These are phyloP conservation scores for Chrysoperla carnea DNA, from an alignment of 1,140 invertebrate species.

Conservation along the genomic window DNA sequence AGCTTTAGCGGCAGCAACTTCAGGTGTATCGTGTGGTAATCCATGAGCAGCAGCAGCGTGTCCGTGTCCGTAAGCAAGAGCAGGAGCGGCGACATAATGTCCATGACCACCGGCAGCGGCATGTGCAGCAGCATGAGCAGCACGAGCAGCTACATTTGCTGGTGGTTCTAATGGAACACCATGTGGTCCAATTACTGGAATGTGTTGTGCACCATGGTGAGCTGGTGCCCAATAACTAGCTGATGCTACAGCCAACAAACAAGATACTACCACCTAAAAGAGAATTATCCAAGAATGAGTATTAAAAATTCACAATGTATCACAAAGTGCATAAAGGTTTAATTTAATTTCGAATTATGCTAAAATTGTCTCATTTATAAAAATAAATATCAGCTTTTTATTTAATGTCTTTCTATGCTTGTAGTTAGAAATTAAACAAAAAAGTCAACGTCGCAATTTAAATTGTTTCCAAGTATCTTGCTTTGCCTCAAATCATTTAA, in stretches of 20 bases:
- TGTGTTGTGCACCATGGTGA: neutral
- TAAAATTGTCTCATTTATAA: too few relatives aligned
- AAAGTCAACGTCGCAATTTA: too few relatives aligned
- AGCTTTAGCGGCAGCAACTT: constrained; percentile 23
- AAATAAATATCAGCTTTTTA: too few relatives aligned
- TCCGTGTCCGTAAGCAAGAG: constrained; percentile 17
- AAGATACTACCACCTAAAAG: neutral
- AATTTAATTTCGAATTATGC: too few relatives aligned
- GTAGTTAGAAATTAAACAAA: too few relatives aligned
- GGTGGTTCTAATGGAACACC: constrained; percentile 2
- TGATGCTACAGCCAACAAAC: neutral
- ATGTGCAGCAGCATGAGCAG: neutral
- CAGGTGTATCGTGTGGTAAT: constrained; percentile 22
- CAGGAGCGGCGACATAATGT: too few relatives aligned
- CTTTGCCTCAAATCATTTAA: too few relatives aligned
- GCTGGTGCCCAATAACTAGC: neutral
- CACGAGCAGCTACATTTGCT: constrained; percentile 1
- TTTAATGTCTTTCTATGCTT: too few relatives aligned
- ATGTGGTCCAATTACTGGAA: constrained; percentile 1
- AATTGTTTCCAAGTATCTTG: too few relatives aligned
- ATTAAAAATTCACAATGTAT: too few relatives aligned
- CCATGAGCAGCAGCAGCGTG: constrained; percentile 10
- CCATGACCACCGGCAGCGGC: neutral
- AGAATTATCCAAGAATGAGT: too few relatives aligned
- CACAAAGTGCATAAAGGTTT: too few relatives aligned